Conservation (phyloP, 2,888 invertebrate species). For the Melieria picta region DNA sequence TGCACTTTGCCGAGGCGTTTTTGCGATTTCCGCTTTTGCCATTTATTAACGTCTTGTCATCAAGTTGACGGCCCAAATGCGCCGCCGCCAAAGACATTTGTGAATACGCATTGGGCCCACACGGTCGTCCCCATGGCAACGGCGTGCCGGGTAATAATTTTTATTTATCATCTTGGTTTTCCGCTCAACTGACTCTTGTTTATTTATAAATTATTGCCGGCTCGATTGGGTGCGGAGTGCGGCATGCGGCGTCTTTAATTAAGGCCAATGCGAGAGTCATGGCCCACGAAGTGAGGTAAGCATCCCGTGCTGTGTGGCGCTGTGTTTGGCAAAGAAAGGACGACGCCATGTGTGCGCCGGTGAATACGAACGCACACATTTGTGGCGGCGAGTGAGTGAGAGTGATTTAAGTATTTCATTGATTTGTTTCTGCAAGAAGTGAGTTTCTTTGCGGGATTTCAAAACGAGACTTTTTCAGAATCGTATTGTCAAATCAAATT, state of each 20-base stretch:
- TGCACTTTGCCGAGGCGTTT: neutral
- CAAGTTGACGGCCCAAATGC: neutral
- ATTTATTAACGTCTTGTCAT: conserved; percentile 24
- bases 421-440: no score
- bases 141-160: neutral
- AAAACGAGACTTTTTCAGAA: no score
- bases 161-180: conserved; percentile 25
- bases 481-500: no score
- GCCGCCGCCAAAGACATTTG: neutral
- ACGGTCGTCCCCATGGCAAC: neutral
- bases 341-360: no score
- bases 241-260: conserved; percentile 25
- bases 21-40: conserved; percentile 12
- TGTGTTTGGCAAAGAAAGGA: no score
- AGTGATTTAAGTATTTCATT: no score
- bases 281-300: no score
- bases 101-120: neutral
- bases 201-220: conserved; percentile 5
- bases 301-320: no score
- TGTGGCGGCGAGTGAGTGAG: no score
- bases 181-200: conserved; percentile 27
- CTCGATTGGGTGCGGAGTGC: conserved; percentile 3
- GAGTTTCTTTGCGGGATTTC: no score
- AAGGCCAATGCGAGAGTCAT: conserved; percentile 11
- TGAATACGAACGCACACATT: no score